A percentile compares a stretch with the other conserved stretches of the same genome.
phyloP scores from a whole-genome alignment of 2,113 vertebrate genomes.

The Corynorhinus townsendii region DNA sequence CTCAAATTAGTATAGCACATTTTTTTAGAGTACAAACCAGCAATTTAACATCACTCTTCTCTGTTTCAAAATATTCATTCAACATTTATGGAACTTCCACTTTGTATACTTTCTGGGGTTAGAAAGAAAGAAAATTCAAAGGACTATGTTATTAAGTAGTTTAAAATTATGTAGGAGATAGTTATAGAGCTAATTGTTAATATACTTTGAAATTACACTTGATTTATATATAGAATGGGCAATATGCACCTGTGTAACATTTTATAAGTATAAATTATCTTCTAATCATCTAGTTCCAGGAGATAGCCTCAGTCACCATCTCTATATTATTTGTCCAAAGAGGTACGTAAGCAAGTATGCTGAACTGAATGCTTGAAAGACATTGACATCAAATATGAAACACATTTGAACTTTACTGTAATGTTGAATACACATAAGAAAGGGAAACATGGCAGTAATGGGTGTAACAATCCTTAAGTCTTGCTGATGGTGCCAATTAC shows the following conservation, averaged over 20 bases:
- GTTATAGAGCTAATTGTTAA: not conserved
- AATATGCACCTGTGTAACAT: not conserved
- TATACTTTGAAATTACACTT: conserved; percentile 4
- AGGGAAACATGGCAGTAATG: not conserved
- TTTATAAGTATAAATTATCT: not conserved
- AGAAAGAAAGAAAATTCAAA: not conserved
- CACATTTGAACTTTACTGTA: not conserved
- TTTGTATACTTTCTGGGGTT: not conserved
- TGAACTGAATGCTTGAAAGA: not conserved
- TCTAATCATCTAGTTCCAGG: not conserved
- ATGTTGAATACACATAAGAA: not conserved
- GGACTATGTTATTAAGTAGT: not conserved
- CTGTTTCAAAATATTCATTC: conserved; percentile 12
- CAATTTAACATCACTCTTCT: not conserved
- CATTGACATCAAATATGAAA: not conserved
- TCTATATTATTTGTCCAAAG: not conserved
- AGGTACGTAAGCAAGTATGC: not conserved
- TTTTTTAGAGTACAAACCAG: not conserved
- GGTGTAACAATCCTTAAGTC: not conserved
- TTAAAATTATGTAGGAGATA: not conserved
- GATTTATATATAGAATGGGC: not conserved
- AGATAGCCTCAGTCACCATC: not conserved
- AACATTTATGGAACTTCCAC: not conserved
- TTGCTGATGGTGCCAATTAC: not conserved
- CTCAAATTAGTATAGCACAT: not conserved